These are phyloP conservation scores for Embiotoca jacksoni DNA, from an alignment of 2,113 vertebrate species.

Conservation along the genomic window DNA sequence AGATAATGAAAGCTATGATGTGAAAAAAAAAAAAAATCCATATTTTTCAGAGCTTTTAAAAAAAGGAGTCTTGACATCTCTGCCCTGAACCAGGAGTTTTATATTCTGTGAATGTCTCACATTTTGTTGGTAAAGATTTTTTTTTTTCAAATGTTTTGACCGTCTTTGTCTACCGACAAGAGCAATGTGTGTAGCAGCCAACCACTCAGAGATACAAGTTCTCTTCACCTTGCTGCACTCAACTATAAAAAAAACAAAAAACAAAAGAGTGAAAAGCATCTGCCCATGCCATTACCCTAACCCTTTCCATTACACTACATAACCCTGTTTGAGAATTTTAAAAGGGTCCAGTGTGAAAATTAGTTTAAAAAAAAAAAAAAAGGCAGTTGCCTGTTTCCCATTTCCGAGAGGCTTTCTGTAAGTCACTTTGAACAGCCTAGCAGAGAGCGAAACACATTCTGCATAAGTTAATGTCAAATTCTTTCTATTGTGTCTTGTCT, in stretches of 20 bases:
- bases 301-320: neutral
- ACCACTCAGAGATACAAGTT: conserved; percentile 10
- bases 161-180: neutral
- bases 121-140: neutral
- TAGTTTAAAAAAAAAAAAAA: neutral
- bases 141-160: neutral
- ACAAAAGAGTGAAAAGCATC: conserved; percentile 4
- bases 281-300: neutral
- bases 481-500: conserved; percentile 39
- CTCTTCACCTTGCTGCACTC: conserved; percentile 28
- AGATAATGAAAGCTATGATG: too few relatives aligned
- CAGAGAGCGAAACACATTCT: conserved; percentile 34
- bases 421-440: conserved; percentile 45
- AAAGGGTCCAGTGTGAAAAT: conserved; percentile 34
- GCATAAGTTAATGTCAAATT: conserved; percentile 53
- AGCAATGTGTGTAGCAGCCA: neutral
- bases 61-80: too few relatives aligned
- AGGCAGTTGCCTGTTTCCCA: conserved; percentile 12
- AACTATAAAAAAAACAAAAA: neutral
- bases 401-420: conserved; percentile 32
- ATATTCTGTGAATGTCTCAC: too few relatives aligned
- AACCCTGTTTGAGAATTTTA: conserved; percentile 3
- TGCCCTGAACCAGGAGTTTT: too few relatives aligned
- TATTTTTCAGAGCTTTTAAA: too few relatives aligned
- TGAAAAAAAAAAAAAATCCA: too few relatives aligned